Percentiles rank a stretch among this genome's conserved stretches.
Conservation (phyloP, 2,113 vertebrate species). For the Antechinus flavipes region DNA sequence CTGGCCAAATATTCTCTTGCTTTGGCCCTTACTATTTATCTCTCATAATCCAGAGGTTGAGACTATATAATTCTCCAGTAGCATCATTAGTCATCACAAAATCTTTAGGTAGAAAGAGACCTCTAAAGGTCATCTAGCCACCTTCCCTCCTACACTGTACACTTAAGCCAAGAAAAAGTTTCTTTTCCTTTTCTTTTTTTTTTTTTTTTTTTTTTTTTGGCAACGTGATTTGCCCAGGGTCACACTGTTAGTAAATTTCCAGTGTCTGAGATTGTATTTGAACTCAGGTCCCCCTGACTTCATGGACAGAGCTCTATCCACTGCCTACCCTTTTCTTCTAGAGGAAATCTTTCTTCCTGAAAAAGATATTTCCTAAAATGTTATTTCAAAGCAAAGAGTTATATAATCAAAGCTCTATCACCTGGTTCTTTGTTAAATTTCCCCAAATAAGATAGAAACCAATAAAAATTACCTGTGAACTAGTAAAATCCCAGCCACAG, state of each 20-base stretch:
- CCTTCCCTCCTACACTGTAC: neutral
- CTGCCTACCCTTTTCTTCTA: neutral
- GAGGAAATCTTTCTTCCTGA: neutral
- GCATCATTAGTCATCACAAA: neutral
- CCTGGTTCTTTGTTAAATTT: neutral
- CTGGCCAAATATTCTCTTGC: neutral
- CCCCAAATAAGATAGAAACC: neutral
- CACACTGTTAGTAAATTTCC: no score
- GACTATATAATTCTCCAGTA: neutral
- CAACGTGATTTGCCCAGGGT: no score
- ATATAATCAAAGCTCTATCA: neutral
- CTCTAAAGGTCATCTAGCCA: neutral
- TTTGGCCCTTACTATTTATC: neutral
- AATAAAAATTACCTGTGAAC: neutral
- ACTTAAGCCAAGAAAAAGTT: neutral
- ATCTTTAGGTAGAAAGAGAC: neutral
- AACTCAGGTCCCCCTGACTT: no score
- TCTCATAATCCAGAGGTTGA: neutral
- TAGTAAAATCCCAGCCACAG: neutral
- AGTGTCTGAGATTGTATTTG: no score
- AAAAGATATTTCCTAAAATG: neutral
- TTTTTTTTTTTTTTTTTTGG: no score
- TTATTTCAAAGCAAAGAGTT: neutral
- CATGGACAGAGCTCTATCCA: no score
- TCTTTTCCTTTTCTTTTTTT: no score